Evolutionary conservation across 2,797 vertebrate genomes (phyloP).

Genomic region (Schizopygopsis malacanthus): DNA sequence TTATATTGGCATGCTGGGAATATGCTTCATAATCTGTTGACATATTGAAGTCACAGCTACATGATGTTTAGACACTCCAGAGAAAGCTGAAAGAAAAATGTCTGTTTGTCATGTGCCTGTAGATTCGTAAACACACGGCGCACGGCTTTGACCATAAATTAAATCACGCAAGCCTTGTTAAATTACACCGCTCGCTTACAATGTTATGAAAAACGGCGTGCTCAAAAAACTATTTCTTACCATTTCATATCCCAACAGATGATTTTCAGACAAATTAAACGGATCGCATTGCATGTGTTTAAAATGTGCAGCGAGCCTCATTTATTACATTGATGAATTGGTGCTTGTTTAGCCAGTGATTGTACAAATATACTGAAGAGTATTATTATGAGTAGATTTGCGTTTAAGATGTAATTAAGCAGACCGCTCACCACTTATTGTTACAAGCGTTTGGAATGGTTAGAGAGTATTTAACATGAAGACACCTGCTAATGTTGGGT

Average conservation of each 20-base stretch:
- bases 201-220: conserved; percentile 41
- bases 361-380: conserved; percentile 51
- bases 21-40: conserved; percentile 78
- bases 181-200: background rate
- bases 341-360: conserved; percentile 51
- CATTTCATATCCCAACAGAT: conserved; percentile 10
- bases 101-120: conserved; percentile 71
- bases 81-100: conserved; percentile 71
- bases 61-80: conserved; percentile 75
- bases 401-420: conserved; percentile 16
- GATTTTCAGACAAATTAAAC: conserved; percentile 42
- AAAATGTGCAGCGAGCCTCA: conserved; percentile 39
- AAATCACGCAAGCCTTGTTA: conserved; percentile 42
- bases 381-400: conserved; percentile 41
- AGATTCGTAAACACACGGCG: conserved; percentile 49
- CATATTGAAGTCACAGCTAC: conserved; percentile 76
- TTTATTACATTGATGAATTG: conserved; percentile 52
- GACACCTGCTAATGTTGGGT: conserved; percentile 1
- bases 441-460: conserved; percentile 6
- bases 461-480: conserved; percentile 11
- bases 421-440: background rate
- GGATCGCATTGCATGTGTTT: conserved; percentile 42
- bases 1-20: conserved; percentile 75
- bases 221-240: conserved; percentile 53
- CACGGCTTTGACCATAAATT: conserved; percentile 45